A percentile compares a stretch with the other conserved stretches of the same genome.
Evolutionary conservation across 2,888 invertebrate genomes (phyloP).

Genomic region (Dusona sp.): DNA sequence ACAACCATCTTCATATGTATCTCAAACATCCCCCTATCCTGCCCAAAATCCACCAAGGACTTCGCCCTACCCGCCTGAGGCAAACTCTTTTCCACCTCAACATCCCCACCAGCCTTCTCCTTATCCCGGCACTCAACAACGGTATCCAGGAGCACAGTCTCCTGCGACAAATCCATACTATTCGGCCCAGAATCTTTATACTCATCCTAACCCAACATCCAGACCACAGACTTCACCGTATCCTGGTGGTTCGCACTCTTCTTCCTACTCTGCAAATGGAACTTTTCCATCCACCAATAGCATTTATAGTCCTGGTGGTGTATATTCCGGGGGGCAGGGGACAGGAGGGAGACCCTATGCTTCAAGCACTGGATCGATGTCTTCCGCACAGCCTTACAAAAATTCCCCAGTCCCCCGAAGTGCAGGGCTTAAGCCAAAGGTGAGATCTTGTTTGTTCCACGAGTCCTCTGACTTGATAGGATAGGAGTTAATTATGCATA

Average conservation of each 20-base stretch:
- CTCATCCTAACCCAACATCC: conserved; percentile 45
- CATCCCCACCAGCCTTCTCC: conserved; percentile 71
- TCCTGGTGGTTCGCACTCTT: conserved; percentile 44
- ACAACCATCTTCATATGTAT: conserved; percentile 65
- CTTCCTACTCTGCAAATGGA: conserved; percentile 46
- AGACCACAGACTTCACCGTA: conserved; percentile 68
- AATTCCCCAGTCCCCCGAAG: conserved; percentile 79
- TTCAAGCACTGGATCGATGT: conserved; percentile 72
- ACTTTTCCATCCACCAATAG: conserved; percentile 64
- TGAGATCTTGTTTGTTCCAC: conserved; percentile 73
- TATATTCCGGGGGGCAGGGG: conserved; percentile 82
- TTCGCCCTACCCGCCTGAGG: conserved; percentile 47
- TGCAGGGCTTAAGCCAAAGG: conserved; percentile 76
- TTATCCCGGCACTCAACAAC: conserved; percentile 73
- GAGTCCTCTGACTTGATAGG: not conserved
- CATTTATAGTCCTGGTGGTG: conserved; percentile 75
- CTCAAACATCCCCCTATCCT: conserved; percentile 45
- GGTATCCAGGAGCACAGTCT: conserved; percentile 55
- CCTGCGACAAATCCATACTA: conserved; percentile 42
- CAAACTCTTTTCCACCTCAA: conserved; percentile 43
- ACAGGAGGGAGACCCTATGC: conserved; percentile 75
- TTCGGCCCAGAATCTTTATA: conserved; percentile 60
- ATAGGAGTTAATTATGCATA: not conserved
- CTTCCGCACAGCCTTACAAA: conserved; percentile 66
- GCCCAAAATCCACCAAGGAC: conserved; percentile 56